These are phyloP conservation scores for Notarius quadriscutis DNA, from an alignment of 2,113 vertebrate genomes.

Conservation along the genomic window DNA sequence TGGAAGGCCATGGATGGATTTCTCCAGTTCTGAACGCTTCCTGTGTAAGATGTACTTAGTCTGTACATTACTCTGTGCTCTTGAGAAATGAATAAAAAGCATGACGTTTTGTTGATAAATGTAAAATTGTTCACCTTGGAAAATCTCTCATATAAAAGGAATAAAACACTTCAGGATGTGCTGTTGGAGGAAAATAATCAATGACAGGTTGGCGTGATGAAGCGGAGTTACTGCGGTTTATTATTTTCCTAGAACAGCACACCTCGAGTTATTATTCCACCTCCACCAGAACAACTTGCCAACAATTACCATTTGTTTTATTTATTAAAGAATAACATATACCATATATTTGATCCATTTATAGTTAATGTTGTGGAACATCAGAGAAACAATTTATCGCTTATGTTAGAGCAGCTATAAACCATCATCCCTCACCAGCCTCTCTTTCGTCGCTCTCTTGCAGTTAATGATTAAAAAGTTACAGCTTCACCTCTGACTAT, in stretches of 20 bases:
- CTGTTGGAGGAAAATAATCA: neutral
- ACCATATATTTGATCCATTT: too few species aligned
- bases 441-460: too few species aligned
- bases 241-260: too few species aligned
- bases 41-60: neutral
- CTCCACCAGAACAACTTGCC: too few species aligned
- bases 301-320: neutral
- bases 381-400: too few species aligned
- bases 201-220: neutral
- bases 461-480: too few species aligned
- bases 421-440: too few species aligned
- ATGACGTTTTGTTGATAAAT: neutral
- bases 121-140: neutral
- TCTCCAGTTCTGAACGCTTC: neutral
- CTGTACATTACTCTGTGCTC: neutral
- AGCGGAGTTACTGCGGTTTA: neutral
- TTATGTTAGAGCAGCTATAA: too few species aligned
- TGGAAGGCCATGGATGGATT: neutral
- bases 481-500: too few species aligned
- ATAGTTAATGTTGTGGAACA: too few species aligned
- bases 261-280: too few species aligned
- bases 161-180: neutral
- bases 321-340: too few species aligned
- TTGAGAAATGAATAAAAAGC: neutral
- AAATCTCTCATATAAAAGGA: neutral